Base-by-base conservation (phyloP, 2,888 invertebrate genomes). In the Cepaea hortensis region DNA sequence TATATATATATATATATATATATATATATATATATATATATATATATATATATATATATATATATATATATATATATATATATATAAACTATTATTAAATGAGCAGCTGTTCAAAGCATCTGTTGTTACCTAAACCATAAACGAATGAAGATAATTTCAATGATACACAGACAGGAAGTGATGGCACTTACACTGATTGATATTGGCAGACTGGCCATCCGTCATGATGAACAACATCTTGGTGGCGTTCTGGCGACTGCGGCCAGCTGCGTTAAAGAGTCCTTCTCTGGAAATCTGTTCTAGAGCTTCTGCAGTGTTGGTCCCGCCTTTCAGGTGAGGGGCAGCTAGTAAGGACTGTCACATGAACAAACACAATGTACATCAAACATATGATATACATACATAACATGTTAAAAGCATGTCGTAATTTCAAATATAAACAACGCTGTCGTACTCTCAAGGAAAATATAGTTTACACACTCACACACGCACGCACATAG, bases 181-280 rank as follows among this genome's bases (percentile, higher is more conserved):
- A 20, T 61, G 3, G 20, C 3, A 62, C 79, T 79, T 35, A 79
- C 79, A 35, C 4, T 62, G 62, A 35, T 18, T 79, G n/a, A 70
- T 70, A 23, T 81, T 70, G n/a, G 68, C 68, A 13, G 81, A 81
- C 81, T 81, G 81, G 18, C 81, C 81, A 70, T 81, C 81, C 68
- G 81, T 81, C 81, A 81, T 70, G 13, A 81, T n/a, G 70, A 81
- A n/a, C 70, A 81, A 23, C 68, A 70, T 81, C 68, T 81, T 81
- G 6, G 81, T 65, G 81, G 81, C 6, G 46, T 20, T 81, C 48
- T 20, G 35, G 20, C 81, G 20, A n/a, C 81, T 68, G 5, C 68
- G 48, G 20, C 13, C 81, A 3, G 81, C n/a, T 5, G 70, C 20
- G 11, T 35, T 48, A 50, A 81, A 81, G n/a, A 81, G n/a, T n/a